Evolutionary conservation across 2,113 vertebrate species (phyloP).

Genomic region (Prinia subflava): DNA sequence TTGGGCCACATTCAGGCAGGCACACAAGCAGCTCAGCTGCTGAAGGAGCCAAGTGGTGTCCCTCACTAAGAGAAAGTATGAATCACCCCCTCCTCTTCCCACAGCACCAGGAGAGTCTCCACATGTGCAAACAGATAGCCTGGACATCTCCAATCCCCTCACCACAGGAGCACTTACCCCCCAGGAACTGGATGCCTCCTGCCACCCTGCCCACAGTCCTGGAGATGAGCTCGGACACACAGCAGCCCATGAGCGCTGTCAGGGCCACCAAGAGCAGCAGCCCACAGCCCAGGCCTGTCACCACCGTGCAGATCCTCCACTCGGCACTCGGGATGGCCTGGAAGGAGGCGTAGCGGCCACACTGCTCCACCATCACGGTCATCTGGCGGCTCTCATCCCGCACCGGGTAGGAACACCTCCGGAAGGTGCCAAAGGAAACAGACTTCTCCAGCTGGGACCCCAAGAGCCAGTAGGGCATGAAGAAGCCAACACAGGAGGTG

Average conservation of each 20-base stretch:
- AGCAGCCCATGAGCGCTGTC: conserved; percentile 95
- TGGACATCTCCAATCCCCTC: not conserved
- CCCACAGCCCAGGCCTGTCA: conserved; percentile 92
- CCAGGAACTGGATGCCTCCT: conserved; percentile 94
- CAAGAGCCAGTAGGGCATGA: conserved; percentile 99
- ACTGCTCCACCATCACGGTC: conserved; percentile 96
- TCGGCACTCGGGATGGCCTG: conserved; percentile 91
- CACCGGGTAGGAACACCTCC: conserved; percentile 93
- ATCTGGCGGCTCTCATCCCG: conserved; percentile 88
- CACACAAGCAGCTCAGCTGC: not conserved
- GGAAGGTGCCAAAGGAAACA: conserved; percentile 94
- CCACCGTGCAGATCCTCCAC: conserved; percentile 93
- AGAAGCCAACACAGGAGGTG: conserved; percentile 93
- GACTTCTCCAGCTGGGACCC: conserved; percentile 94
- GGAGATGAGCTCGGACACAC: conserved; percentile 95
- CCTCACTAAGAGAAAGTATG: not conserved
- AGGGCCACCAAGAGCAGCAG: conserved; percentile 94
- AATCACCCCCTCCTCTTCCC: not conserved
- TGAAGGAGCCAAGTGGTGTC: not conserved
- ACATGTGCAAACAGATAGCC: accelerated
- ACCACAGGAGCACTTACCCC: conserved; percentile 79
- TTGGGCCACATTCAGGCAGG: not conserved
- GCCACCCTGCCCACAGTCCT: conserved; percentile 93
- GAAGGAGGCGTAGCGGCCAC: conserved; percentile 95
- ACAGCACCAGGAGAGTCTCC: not conserved